Conservation (phyloP, 2,113 vertebrate species). For the Phasianus colchicus region DNA sequence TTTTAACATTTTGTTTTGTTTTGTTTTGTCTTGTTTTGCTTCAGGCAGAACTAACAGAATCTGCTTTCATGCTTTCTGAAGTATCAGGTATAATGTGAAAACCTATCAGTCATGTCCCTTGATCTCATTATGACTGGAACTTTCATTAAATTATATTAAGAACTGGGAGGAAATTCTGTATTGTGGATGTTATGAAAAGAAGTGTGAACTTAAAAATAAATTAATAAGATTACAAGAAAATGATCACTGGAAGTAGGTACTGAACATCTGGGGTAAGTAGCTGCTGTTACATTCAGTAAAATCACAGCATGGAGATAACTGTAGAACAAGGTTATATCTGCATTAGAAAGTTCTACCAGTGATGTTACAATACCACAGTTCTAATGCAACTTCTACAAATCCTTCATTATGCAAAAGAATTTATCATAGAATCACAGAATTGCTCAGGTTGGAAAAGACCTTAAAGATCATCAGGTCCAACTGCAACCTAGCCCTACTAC, state of each 20-base stretch:
- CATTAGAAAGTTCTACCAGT: neutral
- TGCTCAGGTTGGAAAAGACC: no score
- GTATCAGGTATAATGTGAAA: neutral
- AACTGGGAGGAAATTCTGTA: neutral
- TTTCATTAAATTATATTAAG: neutral
- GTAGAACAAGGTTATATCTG: neutral
- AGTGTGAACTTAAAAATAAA: neutral
- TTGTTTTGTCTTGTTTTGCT: neutral
- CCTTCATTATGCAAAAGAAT: neutral
- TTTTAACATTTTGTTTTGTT: neutral
- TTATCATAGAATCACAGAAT: neutral
- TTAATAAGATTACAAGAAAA: neutral
- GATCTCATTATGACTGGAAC: neutral
- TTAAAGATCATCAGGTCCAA: no score
- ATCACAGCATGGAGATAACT: neutral
- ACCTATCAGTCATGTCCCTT: neutral
- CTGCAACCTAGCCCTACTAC: no score
- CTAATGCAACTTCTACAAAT: neutral
- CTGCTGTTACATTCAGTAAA: neutral
- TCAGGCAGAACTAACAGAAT: neutral
- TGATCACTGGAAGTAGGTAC: neutral
- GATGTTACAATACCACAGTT: neutral
- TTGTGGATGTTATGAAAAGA: neutral
- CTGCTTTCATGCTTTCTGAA: neutral
- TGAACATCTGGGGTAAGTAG: neutral